Percentiles rank a stretch among this genome's conserved stretches.
These are phyloP conservation scores for Decapterus maruadsi DNA, from an alignment of 2,797 vertebrate genomes.

Conservation along the genomic window DNA sequence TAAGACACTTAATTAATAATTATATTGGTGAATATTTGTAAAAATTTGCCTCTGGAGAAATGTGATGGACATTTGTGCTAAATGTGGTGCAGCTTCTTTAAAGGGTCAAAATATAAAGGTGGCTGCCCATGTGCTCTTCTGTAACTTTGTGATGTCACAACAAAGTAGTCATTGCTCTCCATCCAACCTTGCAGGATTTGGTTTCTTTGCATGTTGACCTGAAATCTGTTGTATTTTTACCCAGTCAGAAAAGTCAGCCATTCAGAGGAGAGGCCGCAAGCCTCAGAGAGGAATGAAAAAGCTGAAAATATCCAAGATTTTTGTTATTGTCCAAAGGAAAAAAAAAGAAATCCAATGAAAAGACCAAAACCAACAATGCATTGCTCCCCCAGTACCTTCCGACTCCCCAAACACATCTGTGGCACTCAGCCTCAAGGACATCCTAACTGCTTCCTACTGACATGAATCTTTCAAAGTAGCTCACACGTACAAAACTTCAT, in stretches of 20 bases:
- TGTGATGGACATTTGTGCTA: too few species aligned
- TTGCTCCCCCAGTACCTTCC: background rate
- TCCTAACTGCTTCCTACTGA: background rate
- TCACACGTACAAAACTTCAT: background rate
- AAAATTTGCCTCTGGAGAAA: background rate
- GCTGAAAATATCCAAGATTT: background rate
- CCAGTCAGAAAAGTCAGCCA: too few species aligned
- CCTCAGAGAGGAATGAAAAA: background rate
- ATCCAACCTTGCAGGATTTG: too few species aligned
- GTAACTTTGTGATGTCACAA: too few species aligned
- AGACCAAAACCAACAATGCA: background rate
- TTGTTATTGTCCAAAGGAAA: background rate
- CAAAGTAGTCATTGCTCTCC: too few species aligned
- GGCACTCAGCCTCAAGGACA: background rate
- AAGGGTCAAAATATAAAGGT: too few species aligned
- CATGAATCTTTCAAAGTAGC: constrained; percentile 3
- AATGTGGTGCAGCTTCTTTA: too few species aligned
- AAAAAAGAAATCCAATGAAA: background rate
- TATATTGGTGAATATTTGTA: background rate
- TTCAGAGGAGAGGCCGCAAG: too few species aligned
- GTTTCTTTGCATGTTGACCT: too few species aligned
- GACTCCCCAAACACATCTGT: background rate
- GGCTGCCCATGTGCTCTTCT: too few species aligned
- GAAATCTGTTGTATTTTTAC: too few species aligned
- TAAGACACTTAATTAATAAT: too few species aligned